Conservation (phyloP, 2,888 invertebrate species). For the Habrosyne pyritoides region DNA sequence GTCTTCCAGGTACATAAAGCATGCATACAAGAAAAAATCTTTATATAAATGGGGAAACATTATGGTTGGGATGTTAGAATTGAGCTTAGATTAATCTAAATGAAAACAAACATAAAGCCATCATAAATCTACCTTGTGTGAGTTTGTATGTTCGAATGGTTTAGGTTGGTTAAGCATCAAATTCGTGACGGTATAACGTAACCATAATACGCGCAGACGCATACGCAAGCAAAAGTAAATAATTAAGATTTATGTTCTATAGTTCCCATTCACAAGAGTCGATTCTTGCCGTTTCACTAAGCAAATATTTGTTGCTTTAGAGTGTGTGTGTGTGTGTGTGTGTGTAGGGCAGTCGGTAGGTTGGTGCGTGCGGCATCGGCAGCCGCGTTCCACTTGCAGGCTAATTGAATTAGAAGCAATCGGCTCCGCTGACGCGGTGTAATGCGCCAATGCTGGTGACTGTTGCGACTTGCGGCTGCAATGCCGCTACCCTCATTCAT, state of each 20-base stretch:
- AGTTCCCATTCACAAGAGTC: constrained; percentile 32
- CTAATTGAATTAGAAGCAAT: constrained; percentile 80
- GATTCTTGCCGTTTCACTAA: constrained; percentile 35
- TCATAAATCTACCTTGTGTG: background rate
- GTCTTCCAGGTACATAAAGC: background rate
- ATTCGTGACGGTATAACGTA: background rate
- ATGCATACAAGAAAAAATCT: background rate
- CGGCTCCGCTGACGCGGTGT: constrained; percentile 50
- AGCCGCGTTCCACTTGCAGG: constrained; percentile 69
- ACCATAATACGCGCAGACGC: background rate
- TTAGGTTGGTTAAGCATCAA: background rate
- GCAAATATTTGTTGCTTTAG: constrained; percentile 38
- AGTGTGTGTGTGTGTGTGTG: constrained; percentile 34
- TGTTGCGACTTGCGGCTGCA: constrained; percentile 25
- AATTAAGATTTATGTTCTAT: constrained; percentile 6
- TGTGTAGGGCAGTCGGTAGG: constrained; percentile 45
- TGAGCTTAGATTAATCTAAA: background rate
- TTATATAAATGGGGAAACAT: background rate
- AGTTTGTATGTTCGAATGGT: background rate
- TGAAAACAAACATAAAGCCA: background rate
- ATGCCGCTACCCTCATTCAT: constrained; percentile 44
- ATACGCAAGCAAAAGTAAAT: background rate
- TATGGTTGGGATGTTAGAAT: background rate
- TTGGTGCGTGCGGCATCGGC: constrained; percentile 30
- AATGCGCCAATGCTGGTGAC: constrained; percentile 40